These are phyloP conservation scores for Meteorus cinctellus DNA, from an alignment of 2,888 invertebrate genomes.

Conservation along the genomic window DNA sequence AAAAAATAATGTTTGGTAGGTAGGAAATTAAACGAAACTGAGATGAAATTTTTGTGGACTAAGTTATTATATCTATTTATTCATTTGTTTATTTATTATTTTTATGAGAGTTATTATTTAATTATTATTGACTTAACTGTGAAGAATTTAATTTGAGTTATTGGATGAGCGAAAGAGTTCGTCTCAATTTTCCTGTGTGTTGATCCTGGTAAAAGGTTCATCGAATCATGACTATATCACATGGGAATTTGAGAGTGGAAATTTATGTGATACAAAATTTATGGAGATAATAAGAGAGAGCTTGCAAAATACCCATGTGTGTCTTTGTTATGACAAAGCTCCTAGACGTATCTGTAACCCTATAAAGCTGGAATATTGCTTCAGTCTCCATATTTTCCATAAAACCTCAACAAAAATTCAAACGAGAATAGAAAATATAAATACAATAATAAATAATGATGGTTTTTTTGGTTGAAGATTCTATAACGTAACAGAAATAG, in stretches of 20 bases:
- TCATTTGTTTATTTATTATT: too few relatives aligned
- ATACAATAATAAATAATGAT: too few relatives aligned
- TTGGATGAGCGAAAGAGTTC: too few relatives aligned
- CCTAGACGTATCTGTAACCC: not conserved
- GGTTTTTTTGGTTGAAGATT: too few relatives aligned
- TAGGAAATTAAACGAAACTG: not conserved
- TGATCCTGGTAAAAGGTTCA: too few relatives aligned
- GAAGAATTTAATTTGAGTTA: too few relatives aligned
- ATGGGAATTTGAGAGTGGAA: not conserved
- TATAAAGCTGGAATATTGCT: conserved; percentile 48
- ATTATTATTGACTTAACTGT: too few relatives aligned
- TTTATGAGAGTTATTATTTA: not conserved
- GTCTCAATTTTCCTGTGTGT: too few relatives aligned
- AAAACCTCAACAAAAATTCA: conserved; percentile 37
- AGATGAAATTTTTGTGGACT: not conserved
- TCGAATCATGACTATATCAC: not conserved
- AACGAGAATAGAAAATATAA: not conserved
- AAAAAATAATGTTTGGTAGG: not conserved
- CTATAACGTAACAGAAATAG: too few relatives aligned
- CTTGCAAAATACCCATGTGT: not conserved
- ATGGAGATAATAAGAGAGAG: not conserved
- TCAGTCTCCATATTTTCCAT: conserved; percentile 14
- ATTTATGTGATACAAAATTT: not conserved
- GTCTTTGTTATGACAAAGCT: not conserved
- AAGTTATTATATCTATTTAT: not conserved